Percentiles rank a stretch among this genome's conserved stretches.
These are phyloP conservation scores for Polyommatus iphigenia DNA, from an alignment of 2,888 invertebrate genomes.

Conservation along the genomic window DNA sequence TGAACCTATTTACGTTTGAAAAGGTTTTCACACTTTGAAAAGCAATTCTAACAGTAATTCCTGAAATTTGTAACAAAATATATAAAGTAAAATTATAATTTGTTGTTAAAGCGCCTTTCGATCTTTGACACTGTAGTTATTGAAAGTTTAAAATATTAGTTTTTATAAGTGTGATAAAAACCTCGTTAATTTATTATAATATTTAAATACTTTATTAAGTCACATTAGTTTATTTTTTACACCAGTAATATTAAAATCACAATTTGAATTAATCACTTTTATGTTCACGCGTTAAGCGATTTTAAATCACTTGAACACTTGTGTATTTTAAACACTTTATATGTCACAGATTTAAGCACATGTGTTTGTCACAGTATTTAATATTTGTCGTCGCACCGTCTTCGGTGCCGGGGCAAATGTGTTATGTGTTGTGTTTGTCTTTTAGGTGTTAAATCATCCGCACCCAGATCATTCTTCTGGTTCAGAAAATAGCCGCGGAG, in stretches of 20 bases:
- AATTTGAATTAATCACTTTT: slow-evolving; percentile 19
- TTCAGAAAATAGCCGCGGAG: slow-evolving; percentile 77
- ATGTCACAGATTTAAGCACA: not conserved
- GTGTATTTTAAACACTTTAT: not conserved
- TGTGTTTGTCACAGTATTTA: slow-evolving; percentile 2
- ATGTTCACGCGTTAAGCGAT: slow-evolving; percentile 7
- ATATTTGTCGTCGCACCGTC: slow-evolving; percentile 23
- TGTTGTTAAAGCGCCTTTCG: no score
- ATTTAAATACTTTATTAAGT: not conserved
- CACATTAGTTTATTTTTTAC: slow-evolving; percentile 2
- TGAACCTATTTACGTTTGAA: slow-evolving; percentile 56
- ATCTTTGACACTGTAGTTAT: not conserved
- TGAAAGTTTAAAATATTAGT: not conserved
- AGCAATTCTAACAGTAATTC: not conserved
- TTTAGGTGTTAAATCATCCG: slow-evolving; percentile 80
- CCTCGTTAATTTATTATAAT: slow-evolving; percentile 19
- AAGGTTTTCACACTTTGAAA: slow-evolving; percentile 36
- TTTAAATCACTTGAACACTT: not conserved
- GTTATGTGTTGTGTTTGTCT: slow-evolving; percentile 71
- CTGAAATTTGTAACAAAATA: no score
- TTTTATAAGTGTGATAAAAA: slow-evolving; percentile 19
- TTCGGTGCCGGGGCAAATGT: slow-evolving; percentile 60
- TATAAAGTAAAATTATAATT: no score
- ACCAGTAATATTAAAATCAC: not conserved
- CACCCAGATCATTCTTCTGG: slow-evolving; percentile 80